phyloP scores from a whole-genome alignment of 1,140 invertebrate species.

The Semibalanus balanoides region DNA sequence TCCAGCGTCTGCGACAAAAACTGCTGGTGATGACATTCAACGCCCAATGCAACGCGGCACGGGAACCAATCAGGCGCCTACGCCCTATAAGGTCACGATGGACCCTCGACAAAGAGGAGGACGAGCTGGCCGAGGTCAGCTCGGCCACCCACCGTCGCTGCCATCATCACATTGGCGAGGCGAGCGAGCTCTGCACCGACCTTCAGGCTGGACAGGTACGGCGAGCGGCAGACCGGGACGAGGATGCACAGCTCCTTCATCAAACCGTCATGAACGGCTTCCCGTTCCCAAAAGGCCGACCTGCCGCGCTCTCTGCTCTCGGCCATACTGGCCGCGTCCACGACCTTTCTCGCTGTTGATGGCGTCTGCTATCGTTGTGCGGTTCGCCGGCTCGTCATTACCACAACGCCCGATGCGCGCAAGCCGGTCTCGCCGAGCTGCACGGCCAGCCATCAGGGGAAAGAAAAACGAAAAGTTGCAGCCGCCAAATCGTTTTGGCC shows the following conservation, averaged over 20 bases:
- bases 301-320: neutral
- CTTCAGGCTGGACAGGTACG: conserved; percentile 5
- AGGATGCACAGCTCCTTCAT: neutral
- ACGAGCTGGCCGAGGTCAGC: conserved; percentile 1
- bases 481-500: conserved; percentile 11
- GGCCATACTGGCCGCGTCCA: conserved; percentile 7
- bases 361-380: conserved; percentile 9
- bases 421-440: conserved; percentile 3
- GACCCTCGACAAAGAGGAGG: conserved; percentile 9
- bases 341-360: conserved; percentile 8
- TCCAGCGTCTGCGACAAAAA: conserved; percentile 16
- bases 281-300: neutral
- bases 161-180: neutral
- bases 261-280: conserved; percentile 9
- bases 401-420: neutral
- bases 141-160: neutral
- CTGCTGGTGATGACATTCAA: conserved; percentile 8
- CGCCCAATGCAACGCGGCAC: conserved; percentile 11
- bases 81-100: conserved; percentile 9
- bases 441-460: conserved; percentile 9
- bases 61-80: conserved; percentile 11
- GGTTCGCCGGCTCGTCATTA: conserved; percentile 8
- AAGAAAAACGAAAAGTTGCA: conserved; percentile 5
- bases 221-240: neutral
- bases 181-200: conserved; percentile 4